phyloP scores from a whole-genome alignment of 2,797 vertebrate genomes.

The Hozukius guyotensis region DNA sequence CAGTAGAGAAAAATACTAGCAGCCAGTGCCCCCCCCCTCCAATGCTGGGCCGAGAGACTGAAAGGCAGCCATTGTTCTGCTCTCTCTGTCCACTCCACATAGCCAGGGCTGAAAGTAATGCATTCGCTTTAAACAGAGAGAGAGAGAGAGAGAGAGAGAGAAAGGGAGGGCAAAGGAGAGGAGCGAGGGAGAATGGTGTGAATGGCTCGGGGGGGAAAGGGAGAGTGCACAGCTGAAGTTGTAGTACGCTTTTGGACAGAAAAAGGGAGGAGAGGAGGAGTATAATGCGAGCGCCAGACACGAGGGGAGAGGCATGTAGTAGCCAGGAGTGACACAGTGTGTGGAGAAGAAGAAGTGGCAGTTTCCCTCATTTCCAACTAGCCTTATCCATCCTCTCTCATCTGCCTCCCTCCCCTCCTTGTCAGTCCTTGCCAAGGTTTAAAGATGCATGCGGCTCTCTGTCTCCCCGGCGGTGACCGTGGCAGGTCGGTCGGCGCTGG shows the following conservation, averaged over 20 bases:
- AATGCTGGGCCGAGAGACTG: constrained; percentile 75
- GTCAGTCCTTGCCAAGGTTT: constrained; percentile 62
- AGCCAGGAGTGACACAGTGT: constrained; percentile 63
- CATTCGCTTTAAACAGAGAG: constrained; percentile 83
- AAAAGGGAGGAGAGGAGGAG: constrained; percentile 52
- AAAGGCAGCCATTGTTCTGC: constrained; percentile 90
- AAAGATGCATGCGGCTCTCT: constrained; percentile 49
- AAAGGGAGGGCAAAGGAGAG: constrained; percentile 67
- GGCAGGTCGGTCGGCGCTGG: constrained; percentile 29
- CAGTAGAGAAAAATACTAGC: constrained; percentile 86
- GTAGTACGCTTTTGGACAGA: constrained; percentile 59
- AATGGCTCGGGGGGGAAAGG: constrained; percentile 58
- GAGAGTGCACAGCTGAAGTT: constrained; percentile 78
- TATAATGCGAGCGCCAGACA: constrained; percentile 57
- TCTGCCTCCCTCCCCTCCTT: constrained; percentile 21
- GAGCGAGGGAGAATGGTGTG: constrained; percentile 73
- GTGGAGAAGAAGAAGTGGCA: constrained; percentile 55
- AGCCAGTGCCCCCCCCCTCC: constrained; percentile 19
- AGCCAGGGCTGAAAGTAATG: constrained; percentile 83
- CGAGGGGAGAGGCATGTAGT: constrained; percentile 68
- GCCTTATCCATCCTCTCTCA: constrained; percentile 53
- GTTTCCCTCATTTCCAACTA: constrained; percentile 52
- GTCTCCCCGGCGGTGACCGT: constrained; percentile 38
- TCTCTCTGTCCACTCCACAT: constrained; percentile 82
- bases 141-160: constrained; percentile 65